Evolutionary conservation across 2,888 invertebrate genomes (phyloP), one percentile per base, ranked within the genome.

Genomic region (Xanthorhoe spadicearia): DNA sequence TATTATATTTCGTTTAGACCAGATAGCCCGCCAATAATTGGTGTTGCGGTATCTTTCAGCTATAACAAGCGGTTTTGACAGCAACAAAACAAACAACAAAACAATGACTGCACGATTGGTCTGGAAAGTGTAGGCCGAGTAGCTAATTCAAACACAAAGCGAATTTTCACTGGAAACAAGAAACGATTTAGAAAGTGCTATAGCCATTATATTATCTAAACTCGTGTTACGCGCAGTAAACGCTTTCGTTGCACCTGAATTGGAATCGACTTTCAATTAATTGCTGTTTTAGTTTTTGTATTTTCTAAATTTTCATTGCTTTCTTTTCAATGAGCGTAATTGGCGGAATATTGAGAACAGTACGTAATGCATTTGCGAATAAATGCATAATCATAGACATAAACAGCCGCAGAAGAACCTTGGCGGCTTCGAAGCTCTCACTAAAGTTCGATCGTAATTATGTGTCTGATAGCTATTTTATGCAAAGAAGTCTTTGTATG

Each of bases 171-270:
- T 79, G 59, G 76, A 79, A 80, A 80, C 79, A 81, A 80, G 83
- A 82, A 84, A 83, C 75, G 74, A 75, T 85, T 87, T 88, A 88
- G 89, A 89, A 89, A 89, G 88, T 81, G 70, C 73, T 80, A 77
- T 71, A 74, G 77, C 79, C 59, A 59, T 66, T 83, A 82, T 80
- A 71, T 86, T 84, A 85, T 82, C 81, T 79, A 80, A 85, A 82
- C 81, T 84, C 77, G 83, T 81, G 85, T 85, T 84, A 85, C 84
- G 83, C 84, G 80, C 77, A 70, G 80, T 80, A 80, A 85, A 82
- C 83, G 84, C 85, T 88, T 87, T 88, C 86, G 80, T 83, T 85
- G 83, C 83, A 82, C 76, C 76, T 81, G 79, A 85, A 84, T 84
- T 77, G 81, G 79, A 84, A 84, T 84, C 80, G 75, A 83, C 83